Percentiles rank a stretch among this genome's conserved stretches.
Conservation (phyloP, 1,140 invertebrate genomes). For the Globodera rostochiensis region DNA sequence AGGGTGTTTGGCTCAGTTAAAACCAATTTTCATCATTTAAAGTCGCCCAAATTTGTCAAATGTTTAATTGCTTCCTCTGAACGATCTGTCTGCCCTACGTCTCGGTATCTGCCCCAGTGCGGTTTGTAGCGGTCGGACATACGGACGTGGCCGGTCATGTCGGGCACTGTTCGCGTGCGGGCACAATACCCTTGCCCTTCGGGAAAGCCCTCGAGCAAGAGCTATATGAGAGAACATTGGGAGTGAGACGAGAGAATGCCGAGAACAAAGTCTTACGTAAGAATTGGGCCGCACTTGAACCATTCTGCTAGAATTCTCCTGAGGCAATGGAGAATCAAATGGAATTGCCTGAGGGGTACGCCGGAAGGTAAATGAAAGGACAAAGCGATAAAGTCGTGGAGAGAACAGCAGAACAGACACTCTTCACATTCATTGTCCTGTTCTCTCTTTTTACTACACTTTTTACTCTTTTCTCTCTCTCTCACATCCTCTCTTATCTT, state of each 20-base stretch:
- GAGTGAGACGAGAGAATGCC: not conserved
- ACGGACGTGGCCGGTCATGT: slow-evolving; percentile 28
- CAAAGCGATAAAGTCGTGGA: too few species aligned
- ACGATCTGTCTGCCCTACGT: not conserved
- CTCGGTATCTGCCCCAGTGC: slow-evolving; percentile 17
- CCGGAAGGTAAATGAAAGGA: not conserved
- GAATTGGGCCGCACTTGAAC: slow-evolving; percentile 22
- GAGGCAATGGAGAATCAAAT: not conserved
- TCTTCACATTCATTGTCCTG: not conserved
- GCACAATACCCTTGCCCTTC: slow-evolving; percentile 28
- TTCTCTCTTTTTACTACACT: not conserved
- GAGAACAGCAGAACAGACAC: not conserved
- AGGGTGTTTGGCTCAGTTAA: too few species aligned
- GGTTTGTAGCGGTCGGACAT: slow-evolving; percentile 36
- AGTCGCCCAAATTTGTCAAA: too few species aligned
- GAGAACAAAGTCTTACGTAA: slow-evolving; percentile 3
- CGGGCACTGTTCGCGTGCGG: slow-evolving; percentile 37
- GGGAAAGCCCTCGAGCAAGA: slow-evolving; percentile 21
- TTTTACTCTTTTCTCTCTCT: too few species aligned
- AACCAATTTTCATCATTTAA: too few species aligned
- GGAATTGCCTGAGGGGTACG: not conserved
- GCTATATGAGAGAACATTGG: slow-evolving; percentile 11
- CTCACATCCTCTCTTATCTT: too few species aligned
- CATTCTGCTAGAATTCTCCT: slow-evolving; percentile 3
- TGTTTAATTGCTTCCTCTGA: not conserved